A percentile compares a stretch with the other conserved stretches of the same genome.
phyloP scores from a whole-genome alignment of 2,797 vertebrate species.

The Trachurus trachurus region DNA sequence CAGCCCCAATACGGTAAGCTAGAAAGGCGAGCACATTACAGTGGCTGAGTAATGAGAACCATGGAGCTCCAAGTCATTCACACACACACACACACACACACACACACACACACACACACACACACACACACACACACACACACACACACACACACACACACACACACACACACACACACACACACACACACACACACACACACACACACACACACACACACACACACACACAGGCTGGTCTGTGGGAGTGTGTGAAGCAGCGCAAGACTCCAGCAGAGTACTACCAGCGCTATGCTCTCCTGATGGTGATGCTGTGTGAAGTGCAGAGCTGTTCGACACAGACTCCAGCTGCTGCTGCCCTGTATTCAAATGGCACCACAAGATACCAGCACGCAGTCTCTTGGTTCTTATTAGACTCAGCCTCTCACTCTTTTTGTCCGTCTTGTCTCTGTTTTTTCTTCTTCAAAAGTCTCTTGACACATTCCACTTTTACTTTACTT shows the following conservation, averaged over 20 bases:
- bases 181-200: too few species aligned
- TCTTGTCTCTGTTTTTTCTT: conserved; percentile 20
- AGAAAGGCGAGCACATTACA: conserved; percentile 71
- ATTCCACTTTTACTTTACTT: conserved; percentile 45
- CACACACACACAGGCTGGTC: conserved; percentile 24
- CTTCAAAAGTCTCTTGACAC: conserved; percentile 53
- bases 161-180: too few species aligned
- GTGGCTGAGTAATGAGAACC: conserved; percentile 79
- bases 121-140: too few species aligned
- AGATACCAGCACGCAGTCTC: conserved; percentile 66
- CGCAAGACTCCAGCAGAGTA: conserved; percentile 70
- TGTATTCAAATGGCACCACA: conserved; percentile 77
- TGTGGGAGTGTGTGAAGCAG: conserved; percentile 72
- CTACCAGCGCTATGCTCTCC: conserved; percentile 66
- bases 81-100: conserved; percentile 47
- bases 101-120: background rate
- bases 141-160: too few species aligned
- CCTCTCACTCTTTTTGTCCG: conserved; percentile 70
- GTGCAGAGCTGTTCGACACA: conserved; percentile 79
- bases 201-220: too few species aligned
- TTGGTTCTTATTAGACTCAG: conserved; percentile 72
- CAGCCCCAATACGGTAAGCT: conserved; percentile 64
- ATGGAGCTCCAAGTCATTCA: conserved; percentile 69
- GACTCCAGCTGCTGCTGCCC: conserved; percentile 76
- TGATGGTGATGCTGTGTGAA: conserved; percentile 80